phyloP scores from a whole-genome alignment of 1,140 invertebrate species.

The Lordiphosa collinella region DNA sequence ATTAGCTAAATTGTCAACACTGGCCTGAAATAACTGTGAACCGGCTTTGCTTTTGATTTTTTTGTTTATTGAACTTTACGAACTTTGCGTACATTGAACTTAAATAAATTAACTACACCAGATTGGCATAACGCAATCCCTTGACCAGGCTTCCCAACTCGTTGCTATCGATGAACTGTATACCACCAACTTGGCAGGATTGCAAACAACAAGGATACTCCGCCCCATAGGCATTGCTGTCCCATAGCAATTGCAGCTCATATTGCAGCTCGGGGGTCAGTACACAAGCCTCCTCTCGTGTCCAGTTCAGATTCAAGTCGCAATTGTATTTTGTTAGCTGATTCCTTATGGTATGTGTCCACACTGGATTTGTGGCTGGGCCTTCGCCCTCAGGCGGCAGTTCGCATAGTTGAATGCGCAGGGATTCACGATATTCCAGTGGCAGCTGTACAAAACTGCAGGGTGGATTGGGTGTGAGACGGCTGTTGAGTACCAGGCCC shows the following conservation, averaged over 20 bases:
- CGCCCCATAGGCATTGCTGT: slow-evolving; percentile 52
- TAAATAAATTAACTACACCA: slow-evolving; percentile 41
- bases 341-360: slow-evolving; percentile 52
- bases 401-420: slow-evolving; percentile 56
- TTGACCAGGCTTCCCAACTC: slow-evolving; percentile 68
- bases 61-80: slow-evolving; percentile 59
- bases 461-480: slow-evolving; percentile 56
- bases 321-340: slow-evolving; percentile 75
- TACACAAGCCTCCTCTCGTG: slow-evolving; percentile 47
- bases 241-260: slow-evolving; percentile 60
- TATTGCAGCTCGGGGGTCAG: slow-evolving; percentile 68
- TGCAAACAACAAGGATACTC: slow-evolving; percentile 75
- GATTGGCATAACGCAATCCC: slow-evolving; percentile 64
- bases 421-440: slow-evolving; percentile 59
- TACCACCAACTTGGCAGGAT: slow-evolving; percentile 56
- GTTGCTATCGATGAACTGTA: slow-evolving; percentile 59
- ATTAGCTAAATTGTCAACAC: too few relatives aligned
- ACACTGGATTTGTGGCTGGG: slow-evolving; percentile 25
- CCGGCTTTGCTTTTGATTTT: too few relatives aligned
- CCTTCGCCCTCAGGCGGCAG: slow-evolving; percentile 22
- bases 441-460: slow-evolving; percentile 17
- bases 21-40: too few relatives aligned
- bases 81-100: slow-evolving; percentile 27
- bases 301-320: slow-evolving; percentile 66
- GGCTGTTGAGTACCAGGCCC: slow-evolving; percentile 66